A percentile compares a stretch with the other conserved stretches of the same genome.
Evolutionary conservation across 2,888 invertebrate genomes (phyloP).

Genomic region (Allolobophora icterica): DNA sequence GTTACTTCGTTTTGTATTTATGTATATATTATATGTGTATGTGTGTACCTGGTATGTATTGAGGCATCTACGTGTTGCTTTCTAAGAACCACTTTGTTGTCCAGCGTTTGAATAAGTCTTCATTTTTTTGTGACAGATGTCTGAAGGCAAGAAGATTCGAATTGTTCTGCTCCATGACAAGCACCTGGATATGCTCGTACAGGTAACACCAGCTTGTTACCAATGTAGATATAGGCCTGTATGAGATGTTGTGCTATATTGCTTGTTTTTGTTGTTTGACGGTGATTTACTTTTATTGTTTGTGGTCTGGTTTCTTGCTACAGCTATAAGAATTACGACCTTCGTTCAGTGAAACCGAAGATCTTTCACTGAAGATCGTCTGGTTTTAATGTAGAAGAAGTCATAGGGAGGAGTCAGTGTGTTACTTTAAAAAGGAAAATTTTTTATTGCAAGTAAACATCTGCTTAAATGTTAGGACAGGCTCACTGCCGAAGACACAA

Average conservation of each 20-base stretch:
- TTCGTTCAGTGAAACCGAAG: background rate
- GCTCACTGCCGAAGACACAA: background rate
- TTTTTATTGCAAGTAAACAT: background rate
- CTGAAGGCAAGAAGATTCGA: slow-evolving; percentile 18
- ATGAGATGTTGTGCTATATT: background rate
- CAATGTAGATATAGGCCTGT: too few species aligned
- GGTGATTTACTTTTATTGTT: background rate
- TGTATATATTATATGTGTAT: too few species aligned
- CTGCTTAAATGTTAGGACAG: background rate
- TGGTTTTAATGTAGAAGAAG: background rate
- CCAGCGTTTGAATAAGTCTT: background rate
- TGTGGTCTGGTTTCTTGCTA: background rate
- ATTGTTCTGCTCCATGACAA: slow-evolving; percentile 28
- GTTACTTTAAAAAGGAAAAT: background rate
- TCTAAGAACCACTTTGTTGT: background rate
- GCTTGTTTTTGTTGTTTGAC: background rate
- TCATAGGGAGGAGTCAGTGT: background rate
- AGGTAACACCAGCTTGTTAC: background rate
- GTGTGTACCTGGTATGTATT: background rate
- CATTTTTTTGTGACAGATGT: slow-evolving; percentile 22
- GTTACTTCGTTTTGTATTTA: too few species aligned
- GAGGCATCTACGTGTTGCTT: background rate
- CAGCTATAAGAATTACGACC: background rate
- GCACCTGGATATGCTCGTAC: slow-evolving; percentile 27
- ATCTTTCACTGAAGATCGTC: too few species aligned